Evolutionary conservation across 2,888 invertebrate genomes (phyloP), one percentile per base, ranked within the genome.

Genomic region (Acrobasis suavella): DNA sequence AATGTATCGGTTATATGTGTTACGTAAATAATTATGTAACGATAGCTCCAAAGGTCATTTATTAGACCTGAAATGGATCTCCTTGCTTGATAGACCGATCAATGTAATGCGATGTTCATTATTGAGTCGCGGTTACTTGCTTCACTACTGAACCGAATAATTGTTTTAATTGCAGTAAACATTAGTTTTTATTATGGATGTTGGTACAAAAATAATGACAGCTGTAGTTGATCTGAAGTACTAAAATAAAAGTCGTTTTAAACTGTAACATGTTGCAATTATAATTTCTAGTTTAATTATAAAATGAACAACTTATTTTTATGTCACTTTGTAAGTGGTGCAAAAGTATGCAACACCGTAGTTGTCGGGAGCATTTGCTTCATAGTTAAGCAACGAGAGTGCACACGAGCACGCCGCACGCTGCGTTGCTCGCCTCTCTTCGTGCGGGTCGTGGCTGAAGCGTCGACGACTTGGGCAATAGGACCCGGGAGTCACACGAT

Each of bases 361-460:
- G n/a, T n/a, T 56, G 42, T 12, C 56, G n/a, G 56, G 42, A 56
- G 42, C 56, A 42, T 56, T 56, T 56, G 42, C 56, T 56, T 56
- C 42, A 56, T 17, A 56, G 56, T 56, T 56, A 15, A 42, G 42
- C 42, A 56, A 56, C n/a, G 42, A 56, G 39, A 55, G 42, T 46
- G 56, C 56, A 56, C 42, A 42, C 52, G 52, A 52, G 5, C n/a
- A 37, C 54, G 37, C 37, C 15, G n/a, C n/a, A 54, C 51, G 50
- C 17, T 17, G 42, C 46, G 58, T 1, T 8, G 17, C 50, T 10
- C 49, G 52, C 50, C 16, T 60, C 50, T 56, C 60, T 32, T 32
- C 58, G 59, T 58, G 62, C 58, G 9, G 51, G 42, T 60, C 64
- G 64, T 65, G 64, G 12, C 42, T 39, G 59, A 17, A 55, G 62